phyloP scores from a whole-genome alignment of 92 coral and sea anemone genomes.

The Paramuricea clavata region DNA sequence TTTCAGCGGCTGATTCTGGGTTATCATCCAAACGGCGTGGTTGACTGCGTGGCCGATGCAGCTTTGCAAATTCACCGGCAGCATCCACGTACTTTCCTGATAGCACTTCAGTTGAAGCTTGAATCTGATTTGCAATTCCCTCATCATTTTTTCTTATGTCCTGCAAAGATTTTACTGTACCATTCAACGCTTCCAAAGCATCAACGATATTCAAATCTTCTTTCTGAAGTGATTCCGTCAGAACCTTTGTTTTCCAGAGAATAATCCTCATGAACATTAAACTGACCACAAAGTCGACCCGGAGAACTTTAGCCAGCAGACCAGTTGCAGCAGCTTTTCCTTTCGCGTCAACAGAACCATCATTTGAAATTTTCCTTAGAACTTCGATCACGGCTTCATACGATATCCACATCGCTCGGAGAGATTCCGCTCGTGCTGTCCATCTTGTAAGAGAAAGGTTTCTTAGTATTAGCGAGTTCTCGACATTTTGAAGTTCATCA shows the following conservation, averaged over 20 bases:
- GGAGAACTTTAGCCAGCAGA: conserved; percentile 25
- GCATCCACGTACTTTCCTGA: conserved; percentile 20
- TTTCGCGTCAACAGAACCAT: conserved; percentile 27
- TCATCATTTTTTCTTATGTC: conserved; percentile 13
- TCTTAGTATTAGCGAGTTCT: conserved; percentile 22
- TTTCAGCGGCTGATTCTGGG: conserved; percentile 34
- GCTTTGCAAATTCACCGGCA: conserved; percentile 29
- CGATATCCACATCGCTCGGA: conserved; percentile 38
- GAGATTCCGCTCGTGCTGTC: conserved; percentile 35
- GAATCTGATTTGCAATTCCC: conserved; percentile 17
- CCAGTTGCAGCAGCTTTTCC: conserved; percentile 40
- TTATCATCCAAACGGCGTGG: conserved; percentile 30
- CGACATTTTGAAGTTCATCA: conserved; percentile 20
- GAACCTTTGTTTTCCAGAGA: conserved; percentile 21
- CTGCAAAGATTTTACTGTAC: conserved; percentile 16
- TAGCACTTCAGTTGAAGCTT: conserved; percentile 11
- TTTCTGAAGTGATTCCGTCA: conserved; percentile 6
- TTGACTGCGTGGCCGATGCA: conserved; percentile 28
- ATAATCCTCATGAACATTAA: conserved; percentile 33
- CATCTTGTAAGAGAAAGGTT: conserved; percentile 22
- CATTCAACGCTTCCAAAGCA: conserved; percentile 18
- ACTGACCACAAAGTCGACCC: conserved; percentile 36
- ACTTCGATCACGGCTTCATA: conserved; percentile 18
- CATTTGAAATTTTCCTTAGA: conserved; percentile 9
- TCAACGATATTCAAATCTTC: conserved; percentile 5